phyloP scores from a whole-genome alignment of 1,140 invertebrate species.

The Brachionus angularis region DNA sequence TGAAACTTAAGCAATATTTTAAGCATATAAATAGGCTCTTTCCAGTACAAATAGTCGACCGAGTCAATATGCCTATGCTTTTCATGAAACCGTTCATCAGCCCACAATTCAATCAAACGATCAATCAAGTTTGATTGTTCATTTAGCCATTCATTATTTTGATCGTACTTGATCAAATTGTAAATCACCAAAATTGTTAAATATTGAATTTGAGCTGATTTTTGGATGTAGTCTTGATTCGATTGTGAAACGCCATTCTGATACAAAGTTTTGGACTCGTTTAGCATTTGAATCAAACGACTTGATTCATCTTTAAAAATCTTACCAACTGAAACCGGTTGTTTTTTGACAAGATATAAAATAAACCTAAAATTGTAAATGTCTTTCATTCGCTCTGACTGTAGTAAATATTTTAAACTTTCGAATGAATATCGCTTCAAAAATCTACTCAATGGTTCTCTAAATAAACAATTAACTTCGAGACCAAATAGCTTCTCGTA shows the following conservation, averaged over 20 bases:
- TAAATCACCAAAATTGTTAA: conserved; percentile 23
- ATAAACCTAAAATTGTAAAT: conserved; percentile 40
- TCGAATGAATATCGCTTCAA: conserved; percentile 29
- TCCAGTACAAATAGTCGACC: conserved; percentile 22
- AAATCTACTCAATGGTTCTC: conserved; percentile 6
- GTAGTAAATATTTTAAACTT: conserved; percentile 24
- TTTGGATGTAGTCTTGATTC: background rate
- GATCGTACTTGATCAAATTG: background rate
- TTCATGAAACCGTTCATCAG: conserved; percentile 23
- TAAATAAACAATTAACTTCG: conserved; percentile 11
- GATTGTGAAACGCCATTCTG: background rate
- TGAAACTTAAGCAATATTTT: conserved; percentile 33
- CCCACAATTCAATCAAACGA: conserved; percentile 21
- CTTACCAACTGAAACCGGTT: background rate
- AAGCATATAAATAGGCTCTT: conserved; percentile 38
- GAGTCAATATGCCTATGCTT: conserved; percentile 18
- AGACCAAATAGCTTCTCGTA: conserved; percentile 23
- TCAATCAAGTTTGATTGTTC: conserved; percentile 28
- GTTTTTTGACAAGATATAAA: conserved; percentile 15
- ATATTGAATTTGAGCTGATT: conserved; percentile 27
- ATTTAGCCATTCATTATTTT: too few relatives aligned
- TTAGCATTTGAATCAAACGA: conserved; percentile 30
- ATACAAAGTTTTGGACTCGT: conserved; percentile 7
- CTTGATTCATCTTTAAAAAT: conserved; percentile 26
- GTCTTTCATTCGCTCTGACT: conserved; percentile 25